Base-by-base conservation (phyloP, 2,113 vertebrate genomes). In the Mastomys coucha region DNA sequence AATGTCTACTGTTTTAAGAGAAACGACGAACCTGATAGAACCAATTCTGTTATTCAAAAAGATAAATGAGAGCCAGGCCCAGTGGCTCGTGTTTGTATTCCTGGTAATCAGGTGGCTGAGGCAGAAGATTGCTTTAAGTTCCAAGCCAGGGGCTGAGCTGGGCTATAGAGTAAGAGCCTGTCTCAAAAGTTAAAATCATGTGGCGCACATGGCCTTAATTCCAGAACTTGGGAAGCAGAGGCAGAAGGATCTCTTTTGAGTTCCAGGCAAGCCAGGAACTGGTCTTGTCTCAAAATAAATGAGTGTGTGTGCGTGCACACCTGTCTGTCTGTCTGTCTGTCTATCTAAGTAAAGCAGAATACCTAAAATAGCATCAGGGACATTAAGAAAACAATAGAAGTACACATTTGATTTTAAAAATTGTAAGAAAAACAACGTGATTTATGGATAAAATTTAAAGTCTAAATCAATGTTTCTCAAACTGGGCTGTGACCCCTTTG, bases 371-470 rank as follows among this genome's bases (percentile, higher is more conserved):
- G 58, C 58, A 58, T 33, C 49, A 33, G 31, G 12, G 17, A 80
- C 31, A 80, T 75, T 80, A 56, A 53, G 49, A 53, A 51, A 78
- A 51, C 14, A 33, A 91, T 45, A 45, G 45, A 86, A 73, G 45
- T 84, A 84, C 70, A 80, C 91, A 56, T 60, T 60, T n/a, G 20
- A 93, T 75, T 95, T 80, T 60, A 17, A 93, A 88, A 91, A 69
- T 86, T 69, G 12, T 33, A 69, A 69, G 67, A 69, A 33, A 33
- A 69, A 69, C 19, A 39, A 45, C n/a, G 3, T 87, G 84, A 87
- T 65, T 87, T 60, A 95, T 51, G 7, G 82, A 67, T 49, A 89
- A 60, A 73, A 86, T 69, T 90, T 92, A 72, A 94, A 89, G 82
- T 28, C 87, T 63, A 81, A 42, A 42, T 73, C 19, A 73, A 19